Evolutionary conservation across 2,113 vertebrate species (phyloP).

Genomic region (Trematomus loennbergii): DNA sequence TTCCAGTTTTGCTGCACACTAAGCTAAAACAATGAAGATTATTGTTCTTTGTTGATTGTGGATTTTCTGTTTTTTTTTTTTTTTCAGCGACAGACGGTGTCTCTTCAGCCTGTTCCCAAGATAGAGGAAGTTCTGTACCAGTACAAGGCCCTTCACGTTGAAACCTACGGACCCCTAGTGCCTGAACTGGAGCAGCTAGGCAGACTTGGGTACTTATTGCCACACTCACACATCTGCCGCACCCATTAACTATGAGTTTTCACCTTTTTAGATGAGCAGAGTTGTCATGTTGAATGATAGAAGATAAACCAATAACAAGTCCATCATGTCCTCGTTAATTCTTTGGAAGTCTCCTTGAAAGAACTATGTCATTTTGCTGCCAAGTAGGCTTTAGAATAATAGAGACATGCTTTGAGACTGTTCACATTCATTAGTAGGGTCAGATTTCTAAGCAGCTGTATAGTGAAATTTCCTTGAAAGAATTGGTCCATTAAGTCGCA

Average conservation of each 20-base stretch:
- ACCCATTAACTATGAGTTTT: neutral
- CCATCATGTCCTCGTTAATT: neutral
- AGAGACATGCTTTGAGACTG: neutral
- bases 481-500: neutral
- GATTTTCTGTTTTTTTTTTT: conserved; percentile 13
- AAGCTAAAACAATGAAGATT: conserved; percentile 42
- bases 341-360: conserved; percentile 8
- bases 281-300: neutral
- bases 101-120: conserved; percentile 87
- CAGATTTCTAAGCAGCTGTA: neutral
- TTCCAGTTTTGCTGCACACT: conserved; percentile 20
- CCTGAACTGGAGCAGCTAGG: conserved; percentile 90
- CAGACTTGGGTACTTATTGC: conserved; percentile 86
- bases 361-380: neutral
- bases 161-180: conserved; percentile 90
- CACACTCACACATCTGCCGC: neutral
- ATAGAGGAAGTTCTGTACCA: conserved; percentile 90
- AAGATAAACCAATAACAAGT: neutral
- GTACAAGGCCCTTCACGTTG: conserved; percentile 89
- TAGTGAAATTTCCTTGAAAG: neutral
- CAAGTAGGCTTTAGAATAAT: neutral
- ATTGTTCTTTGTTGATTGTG: conserved; percentile 39
- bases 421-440: neutral
- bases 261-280: neutral
- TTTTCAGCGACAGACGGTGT: conserved; percentile 90